Base-by-base conservation (phyloP, 1,140 invertebrate genomes). In the Pseudoatta argentina region DNA sequence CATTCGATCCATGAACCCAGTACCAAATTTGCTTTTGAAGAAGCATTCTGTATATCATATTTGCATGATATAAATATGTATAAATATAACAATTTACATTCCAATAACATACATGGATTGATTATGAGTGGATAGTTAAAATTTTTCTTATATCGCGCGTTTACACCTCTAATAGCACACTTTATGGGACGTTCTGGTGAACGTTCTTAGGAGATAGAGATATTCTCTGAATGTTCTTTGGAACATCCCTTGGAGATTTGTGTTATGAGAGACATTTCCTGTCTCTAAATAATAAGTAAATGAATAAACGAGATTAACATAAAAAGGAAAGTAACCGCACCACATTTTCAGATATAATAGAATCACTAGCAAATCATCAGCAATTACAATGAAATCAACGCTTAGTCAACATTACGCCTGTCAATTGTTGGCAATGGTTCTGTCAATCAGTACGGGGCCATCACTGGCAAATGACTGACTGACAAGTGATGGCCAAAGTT, bases 21-120 rank as follows among this genome's bases (percentile, higher is more conserved):
- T 85, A 66, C 64, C 57, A 66, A 88, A 86, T 61, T 63, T 27
- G n/a, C 76, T 86, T 51, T 48, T 61, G 76, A 76, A 81, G 39
- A 55, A 64, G 44, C 55, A 48, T 77, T 27, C 24, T 66, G 12
- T 34, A 30, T 48, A 76, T 77, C 10, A 7, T 77, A 63, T 44
- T 73, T n/a, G 21, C 21, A 30, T 14, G 39, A 21, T 63, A 44
- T 39, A 61, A 76, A 44, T 10, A 34, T 55, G 21, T 18, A 14
- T 27, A 64, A 55, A 53, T 53, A 72, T 18, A 30, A 72, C 16
- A 10, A 53, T 72, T 72, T 71, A 48, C 18, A 71, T 71, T 48
- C 21, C 44, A 51, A 7, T 14, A 34, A 21, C 7, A 30, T 30
- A n/a, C 18, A n/a, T 59, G 12, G 5, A 55, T 63, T 61, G 16